These are phyloP conservation scores for Montipora capricornis DNA, from an alignment of 64 coral and sea anemone species.

Conservation along the genomic window DNA sequence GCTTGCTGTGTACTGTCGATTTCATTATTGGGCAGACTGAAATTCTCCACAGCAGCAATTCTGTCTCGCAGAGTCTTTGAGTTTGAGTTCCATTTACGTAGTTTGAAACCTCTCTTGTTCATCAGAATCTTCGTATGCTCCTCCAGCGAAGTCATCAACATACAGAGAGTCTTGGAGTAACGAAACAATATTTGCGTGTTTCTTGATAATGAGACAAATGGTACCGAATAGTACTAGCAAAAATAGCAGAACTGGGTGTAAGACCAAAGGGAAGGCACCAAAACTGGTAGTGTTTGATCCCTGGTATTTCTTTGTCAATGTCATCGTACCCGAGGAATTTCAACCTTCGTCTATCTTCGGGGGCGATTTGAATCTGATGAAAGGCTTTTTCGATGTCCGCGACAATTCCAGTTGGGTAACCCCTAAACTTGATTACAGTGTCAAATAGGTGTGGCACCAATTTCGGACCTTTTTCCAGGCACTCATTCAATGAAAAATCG, in stretches of 20 bases:
- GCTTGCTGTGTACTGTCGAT: too few species aligned
- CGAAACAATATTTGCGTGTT: not conserved
- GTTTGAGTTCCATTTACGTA: too few species aligned
- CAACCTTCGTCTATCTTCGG: constrained; percentile 29
- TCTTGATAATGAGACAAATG: not conserved
- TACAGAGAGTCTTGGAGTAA: constrained; percentile 36
- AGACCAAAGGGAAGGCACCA: constrained; percentile 37
- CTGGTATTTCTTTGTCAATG: not conserved
- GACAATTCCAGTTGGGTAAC: not conserved
- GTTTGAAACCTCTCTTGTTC: too few species aligned
- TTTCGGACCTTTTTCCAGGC: not conserved
- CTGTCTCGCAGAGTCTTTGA: too few species aligned
- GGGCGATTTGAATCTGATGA: constrained; percentile 19
- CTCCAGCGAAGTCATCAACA: constrained; percentile 70
- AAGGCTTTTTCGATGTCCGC: constrained; percentile 30
- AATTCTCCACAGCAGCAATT: too few species aligned
- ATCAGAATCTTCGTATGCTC: not conserved
- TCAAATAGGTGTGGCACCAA: not conserved
- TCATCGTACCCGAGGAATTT: constrained; percentile 23
- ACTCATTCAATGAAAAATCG: not conserved
- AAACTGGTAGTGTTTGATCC: not conserved
- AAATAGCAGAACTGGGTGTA: constrained; percentile 16
- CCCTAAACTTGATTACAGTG: not conserved
- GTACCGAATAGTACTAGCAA: constrained; percentile 24
- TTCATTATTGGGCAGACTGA: too few species aligned